Evolutionary conservation across 2,113 vertebrate genomes (phyloP), one percentile per base, ranked within the genome.

Genomic region (Oncorhynchus tshawytscha): DNA sequence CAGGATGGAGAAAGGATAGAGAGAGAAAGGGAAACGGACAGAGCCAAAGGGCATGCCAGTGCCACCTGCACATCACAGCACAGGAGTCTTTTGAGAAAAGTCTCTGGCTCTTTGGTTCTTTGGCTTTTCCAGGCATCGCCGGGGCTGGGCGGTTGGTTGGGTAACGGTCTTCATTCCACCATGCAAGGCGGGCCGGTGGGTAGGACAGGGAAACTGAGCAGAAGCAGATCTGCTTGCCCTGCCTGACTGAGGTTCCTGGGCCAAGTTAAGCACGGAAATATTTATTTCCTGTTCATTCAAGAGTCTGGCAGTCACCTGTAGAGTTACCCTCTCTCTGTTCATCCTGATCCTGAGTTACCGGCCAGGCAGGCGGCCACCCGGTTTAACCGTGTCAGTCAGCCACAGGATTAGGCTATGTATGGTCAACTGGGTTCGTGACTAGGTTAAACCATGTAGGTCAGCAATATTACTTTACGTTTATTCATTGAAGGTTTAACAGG

Each of bases 251-350:
- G 82, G 69, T 13, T 18, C 78, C 68, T 54, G 51, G 48, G 89
- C 91, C 92, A 89, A 91, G 86, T 86, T 78, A 91, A 92, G 89
- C 90, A 88, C 78, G 81, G 90, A 91, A 92, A 92, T 90, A 81
- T 87, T 90, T 90, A 82, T 93, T 91, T 92, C 90, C 89, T 91
- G 91, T 91, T 90, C 89, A 91, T 86, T 91, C 84, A 81, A 88
- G 85, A 87, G 77, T 85, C 88, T 88, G 89, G 88, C 88, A 45
- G 39, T 9, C 39, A 45, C 39, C 39, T 45, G 39, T 45, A 11
- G 89, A 81, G 87, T 91, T 81, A 85, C 78, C 84, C 76, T 74
- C 72, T 82, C 71, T 82, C 75, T 74, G 73, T 84, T 72, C 76
- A 81, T 79, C 34, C n/a, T 62, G 24, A 85, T 75, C 78, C 80